These are phyloP conservation scores for Platyscapa corneri DNA, from an alignment of 1,140 invertebrate genomes.

Conservation along the genomic window DNA sequence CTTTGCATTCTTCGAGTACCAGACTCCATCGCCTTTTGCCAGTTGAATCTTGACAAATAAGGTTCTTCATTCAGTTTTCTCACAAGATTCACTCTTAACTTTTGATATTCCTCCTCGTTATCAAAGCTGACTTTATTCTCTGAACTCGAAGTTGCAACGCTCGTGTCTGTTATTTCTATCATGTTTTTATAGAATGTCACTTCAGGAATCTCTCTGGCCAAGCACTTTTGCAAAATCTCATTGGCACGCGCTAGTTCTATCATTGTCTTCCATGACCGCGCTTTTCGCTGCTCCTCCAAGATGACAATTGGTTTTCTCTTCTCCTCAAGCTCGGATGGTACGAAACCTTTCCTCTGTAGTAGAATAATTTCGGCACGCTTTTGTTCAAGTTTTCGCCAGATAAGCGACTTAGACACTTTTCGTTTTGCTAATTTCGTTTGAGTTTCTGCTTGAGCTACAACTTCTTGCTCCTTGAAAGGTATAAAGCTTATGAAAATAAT, in stretches of 20 bases:
- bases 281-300: slow-evolving; percentile 57
- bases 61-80: slow-evolving; percentile 42
- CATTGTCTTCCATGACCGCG: neutral
- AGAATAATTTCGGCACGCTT: slow-evolving; percentile 68
- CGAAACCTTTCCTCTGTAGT: slow-evolving; percentile 69
- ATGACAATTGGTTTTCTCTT: slow-evolving; percentile 68
- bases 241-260: neutral
- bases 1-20: neutral
- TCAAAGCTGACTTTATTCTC: neutral
- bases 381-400: slow-evolving; percentile 59
- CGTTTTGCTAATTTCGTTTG: slow-evolving; percentile 53
- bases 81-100: slow-evolving; percentile 49
- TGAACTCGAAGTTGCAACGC: neutral
- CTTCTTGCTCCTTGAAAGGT: slow-evolving; percentile 57
- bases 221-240: slow-evolving; percentile 9
- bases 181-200: neutral
- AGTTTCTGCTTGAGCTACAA: slow-evolving; percentile 54
- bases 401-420: slow-evolving; percentile 11
- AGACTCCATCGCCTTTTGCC: slow-evolving; percentile 30
- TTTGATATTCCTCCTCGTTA: slow-evolving; percentile 53
- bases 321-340: slow-evolving; percentile 66
- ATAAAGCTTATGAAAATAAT: neutral
- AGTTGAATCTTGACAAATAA: slow-evolving; percentile 51
- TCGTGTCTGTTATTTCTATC: neutral
- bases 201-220: slow-evolving; percentile 56